A percentile compares a stretch with the other conserved stretches of the same genome.
Evolutionary conservation across 2,113 vertebrate genomes (phyloP).

Genomic region (Emydura subglobosa): DNA sequence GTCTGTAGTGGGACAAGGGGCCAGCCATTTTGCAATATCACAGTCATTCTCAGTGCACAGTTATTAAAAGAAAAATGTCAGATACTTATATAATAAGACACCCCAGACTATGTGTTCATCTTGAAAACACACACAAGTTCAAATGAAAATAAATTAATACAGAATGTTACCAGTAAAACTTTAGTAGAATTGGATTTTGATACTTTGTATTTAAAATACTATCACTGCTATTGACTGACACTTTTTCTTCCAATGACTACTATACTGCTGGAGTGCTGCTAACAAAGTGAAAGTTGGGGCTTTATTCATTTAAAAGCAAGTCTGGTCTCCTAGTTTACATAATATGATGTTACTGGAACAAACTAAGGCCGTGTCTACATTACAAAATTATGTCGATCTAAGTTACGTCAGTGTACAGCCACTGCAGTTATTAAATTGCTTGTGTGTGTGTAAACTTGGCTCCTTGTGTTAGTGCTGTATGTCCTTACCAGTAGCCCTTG

Average conservation of each 20-base stretch:
- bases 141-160: neutral
- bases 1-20: constrained; percentile 30
- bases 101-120: neutral
- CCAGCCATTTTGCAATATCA: neutral
- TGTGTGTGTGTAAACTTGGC: too few relatives aligned
- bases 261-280: neutral
- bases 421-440: too few relatives aligned
- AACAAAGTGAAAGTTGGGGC: neutral
- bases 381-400: neutral
- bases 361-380: neutral
- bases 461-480: too few relatives aligned
- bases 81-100: neutral
- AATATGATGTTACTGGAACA: neutral
- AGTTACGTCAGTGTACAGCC: too few relatives aligned
- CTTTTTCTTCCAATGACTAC: neutral
- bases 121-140: neutral
- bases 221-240: neutral
- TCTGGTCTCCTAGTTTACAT: neutral
- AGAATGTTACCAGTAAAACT: neutral
- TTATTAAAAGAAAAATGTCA: neutral
- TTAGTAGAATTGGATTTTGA: neutral
- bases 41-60: neutral
- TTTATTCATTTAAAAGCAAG: neutral
- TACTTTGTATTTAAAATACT: neutral
- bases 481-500: too few relatives aligned